Base-by-base conservation (phyloP, 2,888 invertebrate genomes). In the Limulus polyphemus region DNA sequence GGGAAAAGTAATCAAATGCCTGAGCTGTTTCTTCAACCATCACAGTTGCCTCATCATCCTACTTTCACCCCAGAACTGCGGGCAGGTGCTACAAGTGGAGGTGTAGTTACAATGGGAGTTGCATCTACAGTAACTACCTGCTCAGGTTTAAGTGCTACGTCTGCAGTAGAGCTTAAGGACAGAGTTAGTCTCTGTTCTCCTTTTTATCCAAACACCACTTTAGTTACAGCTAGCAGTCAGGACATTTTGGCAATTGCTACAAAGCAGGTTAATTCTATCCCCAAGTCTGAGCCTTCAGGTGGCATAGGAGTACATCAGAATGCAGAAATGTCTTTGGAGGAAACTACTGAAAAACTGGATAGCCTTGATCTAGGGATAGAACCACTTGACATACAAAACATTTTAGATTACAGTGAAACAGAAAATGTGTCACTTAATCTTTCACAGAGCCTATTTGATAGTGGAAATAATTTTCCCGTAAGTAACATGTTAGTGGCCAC, bases 301-400 rank as follows among this genome's bases (percentile, higher is more conserved):
- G 32, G 3, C 7, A 0, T 32, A 32, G 32, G 32, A 32, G n/a
- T n/a, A n/a, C 32, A 32, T 32, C 32, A 32, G 32, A 32, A 7
- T 32, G 32, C 32, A 32, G 32, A 32, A 32, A 32, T 32, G 32
- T 32, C 14, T 54, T 2, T 54, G 11, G 16, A 54, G 32, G 54
- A 54, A 54, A 54, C 54, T 10, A 63, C 63, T 58, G 67, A 67
- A 52, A 62, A 62, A 55, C 61, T 69, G 47, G 65, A 66, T 48
- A 67, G 68, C 55, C 55, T 68, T n/a, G 64, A 62, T 47, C 60
- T 66, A 1, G 69, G 66, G 51, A 64, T 64, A 32, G 17, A n/a
- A 32, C 64, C 64, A 51, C 56, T 62, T 2, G 32, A 49, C 10
- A 67, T 67, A 47, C 55, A 65, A 16, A 60, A 49, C 3, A 57